Evolutionary conservation across 1,140 invertebrate genomes (phyloP).

Genomic region (Eupeodes corollae): DNA sequence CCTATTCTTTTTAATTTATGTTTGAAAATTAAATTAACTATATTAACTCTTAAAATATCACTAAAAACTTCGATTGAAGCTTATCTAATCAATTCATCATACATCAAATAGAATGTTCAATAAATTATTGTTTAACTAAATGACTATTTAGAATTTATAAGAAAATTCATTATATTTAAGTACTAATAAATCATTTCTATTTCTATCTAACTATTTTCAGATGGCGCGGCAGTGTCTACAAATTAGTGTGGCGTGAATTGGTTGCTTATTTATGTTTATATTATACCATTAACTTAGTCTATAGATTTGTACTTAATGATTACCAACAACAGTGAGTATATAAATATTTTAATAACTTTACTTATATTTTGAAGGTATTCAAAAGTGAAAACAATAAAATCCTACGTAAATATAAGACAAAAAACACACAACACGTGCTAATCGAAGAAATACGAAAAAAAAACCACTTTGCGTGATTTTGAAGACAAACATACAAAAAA

Average conservation of each 20-base stretch:
- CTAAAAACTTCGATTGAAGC: too few species aligned
- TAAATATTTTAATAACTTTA: not conserved
- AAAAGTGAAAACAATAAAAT: too few species aligned
- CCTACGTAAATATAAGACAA: not conserved
- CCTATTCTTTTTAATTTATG: too few species aligned
- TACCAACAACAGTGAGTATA: constrained; percentile 67
- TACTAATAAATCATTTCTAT: not conserved
- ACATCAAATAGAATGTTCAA: too few species aligned
- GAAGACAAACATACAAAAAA: too few species aligned
- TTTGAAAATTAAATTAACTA: too few species aligned
- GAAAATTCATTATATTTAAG: not conserved
- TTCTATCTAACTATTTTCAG: constrained; percentile 48
- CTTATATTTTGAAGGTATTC: too few species aligned
- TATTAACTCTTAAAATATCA: too few species aligned
- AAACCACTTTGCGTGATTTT: not conserved
- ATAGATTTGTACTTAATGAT: constrained; percentile 72
- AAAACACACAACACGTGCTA: not conserved
- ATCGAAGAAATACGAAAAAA: not conserved
- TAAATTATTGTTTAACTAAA: too few species aligned
- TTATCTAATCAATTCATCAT: too few species aligned
- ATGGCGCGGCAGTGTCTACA: constrained; percentile 97
- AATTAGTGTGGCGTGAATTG: constrained; percentile 89
- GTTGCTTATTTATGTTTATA: constrained; percentile 78
- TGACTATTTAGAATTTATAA: not conserved
- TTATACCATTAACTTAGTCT: constrained; percentile 76